Base-by-base conservation (phyloP, 2,113 vertebrate species). In the Ahaetulla prasina region DNA sequence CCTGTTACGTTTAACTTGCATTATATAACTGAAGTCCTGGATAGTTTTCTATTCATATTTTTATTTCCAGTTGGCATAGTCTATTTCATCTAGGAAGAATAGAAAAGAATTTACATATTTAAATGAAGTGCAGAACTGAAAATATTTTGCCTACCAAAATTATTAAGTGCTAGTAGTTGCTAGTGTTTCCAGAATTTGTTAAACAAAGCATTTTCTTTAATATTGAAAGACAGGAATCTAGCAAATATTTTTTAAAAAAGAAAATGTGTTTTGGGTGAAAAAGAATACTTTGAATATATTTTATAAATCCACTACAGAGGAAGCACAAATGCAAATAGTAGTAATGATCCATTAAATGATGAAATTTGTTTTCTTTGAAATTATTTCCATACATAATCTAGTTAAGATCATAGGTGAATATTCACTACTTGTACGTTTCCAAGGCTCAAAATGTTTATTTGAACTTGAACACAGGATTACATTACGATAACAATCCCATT, bases 381-480 rank as follows among this genome's bases (percentile, higher is more conserved):
- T 93, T 50, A 49, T 93, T 85, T 14, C 53, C 49, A 89, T 52
- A 68, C n/a, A 87, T 30, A 39, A 80, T 68, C 90, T 57, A 95
- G 12, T 94, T 90, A 89, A 74, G 91, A 96, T 60, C 85, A 94
- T 22, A 94, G 55, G 92, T 3, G 93, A 39, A 94, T 20, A 94
- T 87, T 95, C 3, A 14, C 49, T 94, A 92, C 63, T 54, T 94
- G 89, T 35, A 1, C 55, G 4, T 0, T 57, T 88, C 20, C 86
- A 93, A 93, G 90, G 92, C 88, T 95, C 91, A 94, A 93, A 96
- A 90, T 92, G 94, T 97, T 96, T 97, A 96, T 97, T 95, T 96
- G 91, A 18, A 96, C 93, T 50, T 94, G 57, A 95, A 74, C 90
- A 95, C 92, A 74, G 30, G 89, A 96, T 80, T 92, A 97, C 47